These are phyloP conservation scores for Saimiri boliviensis DNA, from an alignment of 2,113 vertebrate genomes.

Conservation along the genomic window DNA sequence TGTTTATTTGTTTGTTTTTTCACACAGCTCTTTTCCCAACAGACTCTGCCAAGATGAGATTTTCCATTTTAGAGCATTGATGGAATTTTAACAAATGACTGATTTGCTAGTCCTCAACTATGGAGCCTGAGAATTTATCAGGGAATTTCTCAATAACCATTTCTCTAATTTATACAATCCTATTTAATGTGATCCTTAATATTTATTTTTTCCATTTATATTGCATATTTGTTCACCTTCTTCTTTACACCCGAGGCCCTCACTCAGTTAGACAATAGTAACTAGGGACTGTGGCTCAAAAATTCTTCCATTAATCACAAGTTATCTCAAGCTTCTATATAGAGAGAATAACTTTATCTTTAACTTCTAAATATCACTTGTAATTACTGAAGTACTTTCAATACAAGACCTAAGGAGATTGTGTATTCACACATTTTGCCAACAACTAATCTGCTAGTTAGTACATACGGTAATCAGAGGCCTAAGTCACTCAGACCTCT, in stretches of 20 bases:
- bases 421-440: neutral
- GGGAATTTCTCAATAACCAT: neutral
- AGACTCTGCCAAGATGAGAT: neutral
- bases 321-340: neutral
- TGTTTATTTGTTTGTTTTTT: neutral
- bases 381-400: slow-evolving; percentile 12
- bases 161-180: neutral
- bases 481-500: neutral
- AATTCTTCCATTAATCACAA: neutral
- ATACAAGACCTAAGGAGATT: neutral
- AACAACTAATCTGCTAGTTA: slow-evolving; percentile 9
- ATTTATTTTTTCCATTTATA: slow-evolving; percentile 36
- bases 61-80: slow-evolving; percentile 18
- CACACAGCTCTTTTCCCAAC: neutral
- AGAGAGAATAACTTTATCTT: neutral
- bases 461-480: neutral
- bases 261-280: neutral
- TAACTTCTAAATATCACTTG: slow-evolving; percentile 23
- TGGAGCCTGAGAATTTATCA: neutral
- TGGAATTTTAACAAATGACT: slow-evolving; percentile 4
- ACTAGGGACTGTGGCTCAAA: neutral
- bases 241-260: neutral
- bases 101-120: neutral
- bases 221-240: neutral
- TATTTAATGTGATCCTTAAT: neutral